A percentile compares a stretch with the other conserved stretches of the same genome.
These are phyloP conservation scores for Pithys albifrons DNA, from an alignment of 2,113 vertebrate species.

Conservation along the genomic window DNA sequence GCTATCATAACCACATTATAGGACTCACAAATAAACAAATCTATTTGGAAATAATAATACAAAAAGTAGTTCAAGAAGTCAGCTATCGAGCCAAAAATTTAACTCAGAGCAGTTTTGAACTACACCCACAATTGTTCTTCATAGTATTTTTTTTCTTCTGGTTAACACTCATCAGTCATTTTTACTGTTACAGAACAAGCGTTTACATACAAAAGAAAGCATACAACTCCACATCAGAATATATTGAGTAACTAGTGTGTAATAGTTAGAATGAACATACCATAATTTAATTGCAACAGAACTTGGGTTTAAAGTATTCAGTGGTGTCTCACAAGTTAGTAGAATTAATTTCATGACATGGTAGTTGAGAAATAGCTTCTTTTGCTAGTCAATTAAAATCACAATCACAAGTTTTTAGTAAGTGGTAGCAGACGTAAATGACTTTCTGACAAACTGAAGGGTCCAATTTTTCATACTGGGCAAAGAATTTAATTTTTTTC, in stretches of 20 bases:
- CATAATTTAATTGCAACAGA: constrained; percentile 48
- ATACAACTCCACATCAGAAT: constrained; percentile 16
- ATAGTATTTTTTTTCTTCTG: not conserved
- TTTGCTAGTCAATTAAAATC: constrained; percentile 23
- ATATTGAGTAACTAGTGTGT: constrained; percentile 34
- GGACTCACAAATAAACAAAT: not conserved
- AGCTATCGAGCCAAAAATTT: not conserved
- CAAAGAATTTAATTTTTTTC: not conserved
- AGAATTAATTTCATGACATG: not conserved
- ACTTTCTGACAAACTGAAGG: not conserved
- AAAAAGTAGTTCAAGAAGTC: not conserved
- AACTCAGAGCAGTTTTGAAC: not conserved
- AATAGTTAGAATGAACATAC: constrained; percentile 44
- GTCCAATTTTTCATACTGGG: not conserved
- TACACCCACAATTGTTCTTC: not conserved
- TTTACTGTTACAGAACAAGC: constrained; percentile 19
- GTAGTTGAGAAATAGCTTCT: constrained; percentile 20
- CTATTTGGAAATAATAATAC: not conserved
- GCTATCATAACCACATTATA: not conserved
- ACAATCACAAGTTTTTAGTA: constrained; percentile 18
- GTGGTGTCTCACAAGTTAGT: not conserved
- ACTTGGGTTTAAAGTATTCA: not conserved
- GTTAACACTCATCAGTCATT: constrained; percentile 28
- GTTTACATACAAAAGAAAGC: constrained; percentile 30
- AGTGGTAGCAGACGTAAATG: not conserved